Base-by-base conservation (phyloP, 2,888 invertebrate genomes). In the Yponomeuta sedellus region DNA sequence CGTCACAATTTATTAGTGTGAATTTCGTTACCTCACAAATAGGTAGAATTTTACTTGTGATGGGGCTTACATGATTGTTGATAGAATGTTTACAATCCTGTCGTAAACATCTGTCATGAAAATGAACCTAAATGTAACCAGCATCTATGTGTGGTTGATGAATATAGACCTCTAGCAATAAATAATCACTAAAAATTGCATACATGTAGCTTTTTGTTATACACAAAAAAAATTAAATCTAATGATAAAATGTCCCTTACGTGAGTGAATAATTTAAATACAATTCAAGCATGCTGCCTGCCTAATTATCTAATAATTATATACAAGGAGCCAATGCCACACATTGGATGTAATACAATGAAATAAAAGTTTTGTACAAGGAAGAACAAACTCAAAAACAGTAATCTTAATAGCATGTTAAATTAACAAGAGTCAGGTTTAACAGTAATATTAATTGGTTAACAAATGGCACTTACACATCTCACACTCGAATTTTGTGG, bases 401-500 rank as follows among this genome's bases (percentile, higher is more conserved):
- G 34, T 34, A 34, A 34, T 34, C 58, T 58, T 58, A n/a, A 6
- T 10, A 58, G 58, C 58, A 10, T n/a, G 58, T 58, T 58, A 58
- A 58, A 58, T 12, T 58, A 58, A 22, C 58, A 58, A 58, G 19
- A 58, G 19, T 20, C 20, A 58, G 22, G n/a, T 58, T n/a, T 58
- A 19, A 58, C 10, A 20, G n/a, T 58, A 58, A 58, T 19, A 58
- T 20, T 58, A 58, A 20, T 20, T 20, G 20, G 58, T 58, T 58
- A 20, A 58, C 58, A 58, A 58, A 58, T 58, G 58, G 58, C 58
- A 58, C 58, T n/a, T n/a, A 19, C 22, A 58, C n/a, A 10, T 19
- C 22, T 10, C 22, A 19, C 58, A 58, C 58, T 20, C 58, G 19
- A 56, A 56, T 56, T 56, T 56, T 56, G 19, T 58, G 19, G 19